Evolutionary conservation across 2,888 invertebrate species (phyloP), one percentile per base, ranked within the genome.

Genomic region (Oxyteleia sp.): DNA sequence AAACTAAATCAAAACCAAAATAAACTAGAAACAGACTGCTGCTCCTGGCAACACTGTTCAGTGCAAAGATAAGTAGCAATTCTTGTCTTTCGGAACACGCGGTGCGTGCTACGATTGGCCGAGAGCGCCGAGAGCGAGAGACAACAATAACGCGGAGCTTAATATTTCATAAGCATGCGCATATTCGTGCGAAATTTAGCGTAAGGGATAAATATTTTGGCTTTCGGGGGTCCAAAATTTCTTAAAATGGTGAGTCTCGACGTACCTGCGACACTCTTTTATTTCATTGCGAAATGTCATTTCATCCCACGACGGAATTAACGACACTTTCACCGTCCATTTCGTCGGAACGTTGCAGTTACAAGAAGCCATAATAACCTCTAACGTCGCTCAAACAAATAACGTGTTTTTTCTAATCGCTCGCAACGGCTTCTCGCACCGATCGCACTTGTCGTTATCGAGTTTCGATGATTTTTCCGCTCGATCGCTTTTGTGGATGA

Each of bases 191-290:
- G 90, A 92, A 91, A 90, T 90, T 87, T 88, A 87, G 90, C 89
- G 90, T 89, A 89, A 92, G 88, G 90, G 88, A 91, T 92, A 91
- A 93, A 93, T 93, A 93, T 93, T 93, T 92, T 92, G 92, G 93
- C 91, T 92, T 92, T 93, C 90, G 90, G 89, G 41, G 90, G 90
- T 89, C 90, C 87, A 88, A 90, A 91, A 90, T 90, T 91, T 87
- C 84, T 89, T 85, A 92, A 91, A 92, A 92, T 92, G 92, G 92
- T 92, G 74, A 82, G 84, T 72, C 15, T 75, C 18, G 23, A 26
- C 18, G 23, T 41, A 43, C 11, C 32, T 2, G 18, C 45, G 68
- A 61, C 10, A 51, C 32, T 35, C 61, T 23, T 61, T 45, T 47
- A 29, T 79, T 71, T 71, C 16, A 64, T 47, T 16, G 18, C 49